Conservation (phyloP, 2,888 invertebrate genomes). For the Melipona beecheii region DNA sequence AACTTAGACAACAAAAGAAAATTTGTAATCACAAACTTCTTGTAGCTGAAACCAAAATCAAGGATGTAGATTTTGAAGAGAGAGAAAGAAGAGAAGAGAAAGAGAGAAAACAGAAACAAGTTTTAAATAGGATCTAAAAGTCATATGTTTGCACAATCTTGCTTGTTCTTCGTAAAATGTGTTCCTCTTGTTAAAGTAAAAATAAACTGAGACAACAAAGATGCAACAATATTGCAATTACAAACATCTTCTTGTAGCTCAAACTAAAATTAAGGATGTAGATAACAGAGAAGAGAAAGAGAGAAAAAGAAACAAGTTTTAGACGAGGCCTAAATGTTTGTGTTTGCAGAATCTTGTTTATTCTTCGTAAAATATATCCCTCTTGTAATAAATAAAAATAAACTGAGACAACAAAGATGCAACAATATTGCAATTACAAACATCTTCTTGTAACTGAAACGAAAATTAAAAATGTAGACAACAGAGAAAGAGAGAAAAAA, state of each 20-base stretch:
- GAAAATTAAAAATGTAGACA: not conserved
- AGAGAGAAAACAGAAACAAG: not conserved
- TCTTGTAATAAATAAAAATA: not conserved
- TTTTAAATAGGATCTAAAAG: not conserved
- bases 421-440: not conserved
- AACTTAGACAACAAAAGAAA: not conserved
- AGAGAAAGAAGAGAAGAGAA: not conserved
- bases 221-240: not conserved
- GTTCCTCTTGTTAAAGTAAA: not conserved
- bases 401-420: not conserved
- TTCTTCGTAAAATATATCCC: not conserved
- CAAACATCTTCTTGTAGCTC: not conserved
- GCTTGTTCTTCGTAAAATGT: not conserved
- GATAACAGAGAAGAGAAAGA: not conserved
- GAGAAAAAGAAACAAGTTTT: not conserved
- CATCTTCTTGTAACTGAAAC: not conserved
- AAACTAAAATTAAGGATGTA: not conserved
- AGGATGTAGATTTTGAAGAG: not conserved
- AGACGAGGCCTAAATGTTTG: not conserved
- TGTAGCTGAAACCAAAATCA: not conserved
- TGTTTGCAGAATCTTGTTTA: rapidly evolving
- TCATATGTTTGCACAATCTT: not conserved
- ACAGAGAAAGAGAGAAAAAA: not conserved
- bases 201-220: not conserved
- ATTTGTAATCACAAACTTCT: not conserved